Evolutionary conservation across 2,113 vertebrate species (phyloP).

Genomic region (Zosterops pallidus): DNA sequence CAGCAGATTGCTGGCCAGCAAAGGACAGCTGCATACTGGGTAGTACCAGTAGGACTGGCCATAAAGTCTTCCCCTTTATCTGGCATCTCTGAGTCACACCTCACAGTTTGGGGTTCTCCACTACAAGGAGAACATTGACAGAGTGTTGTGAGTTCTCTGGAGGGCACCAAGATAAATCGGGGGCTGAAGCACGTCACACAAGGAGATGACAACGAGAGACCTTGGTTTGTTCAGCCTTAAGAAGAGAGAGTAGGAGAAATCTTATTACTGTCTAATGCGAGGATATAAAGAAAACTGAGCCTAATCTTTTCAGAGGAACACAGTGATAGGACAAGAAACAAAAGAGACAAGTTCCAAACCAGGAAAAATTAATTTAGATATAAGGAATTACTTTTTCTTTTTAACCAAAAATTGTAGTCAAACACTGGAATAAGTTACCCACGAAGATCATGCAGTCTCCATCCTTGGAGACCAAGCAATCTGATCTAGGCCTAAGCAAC

Average conservation of each 20-base stretch:
- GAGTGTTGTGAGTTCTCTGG: fast-evolving
- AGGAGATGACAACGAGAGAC: neutral
- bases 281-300: neutral
- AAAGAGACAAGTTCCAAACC: neutral
- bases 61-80: neutral
- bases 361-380: neutral
- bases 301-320: neutral
- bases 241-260: neutral
- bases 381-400: neutral
- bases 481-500: neutral
- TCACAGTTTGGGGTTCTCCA: neutral
- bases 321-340: neutral
- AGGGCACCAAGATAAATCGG: neutral
- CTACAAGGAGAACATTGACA: neutral
- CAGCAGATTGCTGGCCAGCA: neutral
- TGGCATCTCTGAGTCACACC: neutral
- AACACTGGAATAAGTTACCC: neutral
- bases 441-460: neutral
- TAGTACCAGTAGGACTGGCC: neutral
- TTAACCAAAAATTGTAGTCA: neutral
- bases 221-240: neutral
- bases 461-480: neutral
- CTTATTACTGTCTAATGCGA: neutral
- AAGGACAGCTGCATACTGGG: neutral
- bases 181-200: neutral